These are phyloP conservation scores for Alethe castanea DNA, from an alignment of 2,113 vertebrate genomes.

Conservation along the genomic window DNA sequence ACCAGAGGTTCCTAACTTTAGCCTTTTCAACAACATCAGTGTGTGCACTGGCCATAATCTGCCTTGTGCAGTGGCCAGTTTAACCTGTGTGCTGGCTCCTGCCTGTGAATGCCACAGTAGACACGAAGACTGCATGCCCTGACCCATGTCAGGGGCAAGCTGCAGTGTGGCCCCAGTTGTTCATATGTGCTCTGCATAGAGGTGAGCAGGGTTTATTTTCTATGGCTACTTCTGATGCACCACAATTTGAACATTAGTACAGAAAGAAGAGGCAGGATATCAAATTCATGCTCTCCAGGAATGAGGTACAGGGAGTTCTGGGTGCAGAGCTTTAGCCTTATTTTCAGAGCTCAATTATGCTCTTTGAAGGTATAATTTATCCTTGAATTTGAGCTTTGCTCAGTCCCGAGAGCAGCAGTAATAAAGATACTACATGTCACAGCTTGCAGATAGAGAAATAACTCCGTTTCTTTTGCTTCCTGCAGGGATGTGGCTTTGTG, in stretches of 20 bases:
- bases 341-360: neutral
- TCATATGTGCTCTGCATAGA: neutral
- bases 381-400: neutral
- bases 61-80: neutral
- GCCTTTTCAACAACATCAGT: neutral
- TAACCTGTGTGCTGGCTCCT: neutral
- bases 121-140: accelerated
- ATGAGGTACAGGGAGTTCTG: neutral
- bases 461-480: neutral
- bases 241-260: neutral
- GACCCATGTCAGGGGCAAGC: neutral
- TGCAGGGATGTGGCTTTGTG: neutral
- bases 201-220: neutral
- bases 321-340: neutral
- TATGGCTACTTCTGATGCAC: neutral
- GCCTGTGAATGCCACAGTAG: neutral
- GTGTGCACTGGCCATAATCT: neutral
- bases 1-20: neutral
- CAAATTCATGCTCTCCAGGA: neutral
- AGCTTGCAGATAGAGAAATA: neutral
- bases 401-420: neutral
- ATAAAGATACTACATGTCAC: neutral
- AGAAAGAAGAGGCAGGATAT: neutral
- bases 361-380: neutral
- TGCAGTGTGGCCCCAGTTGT: accelerated